phyloP scores from a whole-genome alignment of 2,797 vertebrate genomes.

The Emys orbicularis region DNA sequence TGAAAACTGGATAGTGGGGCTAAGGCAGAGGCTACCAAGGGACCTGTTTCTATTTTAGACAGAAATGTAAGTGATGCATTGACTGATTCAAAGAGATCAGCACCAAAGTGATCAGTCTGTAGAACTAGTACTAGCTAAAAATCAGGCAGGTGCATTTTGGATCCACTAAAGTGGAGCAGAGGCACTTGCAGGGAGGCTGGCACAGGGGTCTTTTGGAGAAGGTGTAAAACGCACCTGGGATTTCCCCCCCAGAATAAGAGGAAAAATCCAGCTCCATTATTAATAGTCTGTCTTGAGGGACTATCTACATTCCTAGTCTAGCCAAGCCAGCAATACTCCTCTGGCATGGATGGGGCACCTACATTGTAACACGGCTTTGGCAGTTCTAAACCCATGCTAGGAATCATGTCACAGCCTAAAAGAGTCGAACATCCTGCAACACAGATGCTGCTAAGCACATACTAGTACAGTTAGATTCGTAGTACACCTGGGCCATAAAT shows the following conservation, averaged over 20 bases:
- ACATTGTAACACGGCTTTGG: background rate
- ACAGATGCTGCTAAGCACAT: no score
- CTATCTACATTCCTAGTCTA: background rate
- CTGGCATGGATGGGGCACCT: background rate
- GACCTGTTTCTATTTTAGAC: fast-evolving
- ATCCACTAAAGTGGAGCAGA: fast-evolving
- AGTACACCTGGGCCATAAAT: background rate
- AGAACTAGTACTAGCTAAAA: background rate
- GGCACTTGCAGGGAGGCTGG: background rate
- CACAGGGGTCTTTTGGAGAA: background rate
- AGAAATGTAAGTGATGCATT: background rate
- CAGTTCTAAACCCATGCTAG: no score
- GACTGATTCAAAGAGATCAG: background rate
- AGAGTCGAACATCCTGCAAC: no score
- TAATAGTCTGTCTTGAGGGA: background rate
- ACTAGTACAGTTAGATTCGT: background rate
- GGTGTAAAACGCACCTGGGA: background rate
- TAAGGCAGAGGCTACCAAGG: fast-evolving
- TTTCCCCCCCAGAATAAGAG: background rate
- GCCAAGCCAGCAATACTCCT: background rate
- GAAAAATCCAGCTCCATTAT: background rate
- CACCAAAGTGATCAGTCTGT: background rate
- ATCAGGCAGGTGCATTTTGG: background rate
- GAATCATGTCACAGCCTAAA: no score
- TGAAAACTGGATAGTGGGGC: background rate